Percentiles rank a stretch among this genome's conserved stretches.
These are phyloP conservation scores for Lumbricus terrestris DNA, from an alignment of 2,888 invertebrate genomes.

Conservation along the genomic window DNA sequence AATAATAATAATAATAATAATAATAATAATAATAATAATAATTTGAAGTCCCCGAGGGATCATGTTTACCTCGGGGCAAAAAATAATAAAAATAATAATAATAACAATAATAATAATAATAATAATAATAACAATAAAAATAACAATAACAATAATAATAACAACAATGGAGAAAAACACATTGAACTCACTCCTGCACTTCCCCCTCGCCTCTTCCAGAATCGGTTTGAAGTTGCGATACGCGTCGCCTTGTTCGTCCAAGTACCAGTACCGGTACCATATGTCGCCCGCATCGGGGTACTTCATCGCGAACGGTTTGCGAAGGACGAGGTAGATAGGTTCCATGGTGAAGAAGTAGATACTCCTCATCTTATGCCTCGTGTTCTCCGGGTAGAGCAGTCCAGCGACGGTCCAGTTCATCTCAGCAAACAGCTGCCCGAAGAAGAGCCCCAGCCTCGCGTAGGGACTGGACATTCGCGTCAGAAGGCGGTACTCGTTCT, in stretches of 20 bases:
- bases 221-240: background rate
- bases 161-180: too few relatives aligned
- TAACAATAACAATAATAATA: too few relatives aligned
- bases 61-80: too few relatives aligned
- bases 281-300: background rate
- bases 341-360: conserved; percentile 10
- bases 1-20: too few relatives aligned
- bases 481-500: conserved; percentile 70
- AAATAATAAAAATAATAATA: too few relatives aligned
- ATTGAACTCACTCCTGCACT: background rate
- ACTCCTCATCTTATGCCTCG: background rate
- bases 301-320: background rate
- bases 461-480: conserved; percentile 62
- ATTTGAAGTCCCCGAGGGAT: too few relatives aligned
- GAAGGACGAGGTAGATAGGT: background rate
- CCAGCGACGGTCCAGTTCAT: conserved; percentile 14
- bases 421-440: background rate
- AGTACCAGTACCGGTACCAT: background rate
- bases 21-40: too few relatives aligned
- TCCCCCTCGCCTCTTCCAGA: background rate
- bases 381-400: background rate
- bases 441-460: conserved; percentile 18
- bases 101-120: too few relatives aligned
- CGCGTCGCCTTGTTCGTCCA: background rate
- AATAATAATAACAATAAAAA: too few relatives aligned